These are phyloP conservation scores for Xenopus tropicalis DNA, from an alignment of 2,113 vertebrate genomes.

Conservation along the genomic window UCB_Xtro_10.0 CM004445.2:7795501-7796000, in stretches of 20 bases:
- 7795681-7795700: conserved; percentile 67
- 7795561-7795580: too few species aligned
- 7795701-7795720: conserved; percentile 62
- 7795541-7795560: too few species aligned
- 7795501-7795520: neutral
- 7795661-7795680: conserved; percentile 66
- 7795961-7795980: too few species aligned
- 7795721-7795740: conserved; percentile 63
- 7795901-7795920: too few species aligned
- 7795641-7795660: conserved; percentile 57
- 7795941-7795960: too few species aligned
- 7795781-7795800: conserved; percentile 70
- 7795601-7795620: conserved; percentile 67
- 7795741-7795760: conserved; percentile 64
- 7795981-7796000: too few species aligned
- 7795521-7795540: neutral
- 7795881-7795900: too few species aligned
- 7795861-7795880: too few species aligned
- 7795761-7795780: conserved; percentile 69
- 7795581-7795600: too few species aligned
- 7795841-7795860: too few species aligned
- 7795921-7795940: too few species aligned
- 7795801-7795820: neutral
- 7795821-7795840: too few species aligned
- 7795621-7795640: conserved; percentile 55